Base-by-base conservation (phyloP, 2,888 invertebrate genomes). In the Parnassius mnemosyne region DNA sequence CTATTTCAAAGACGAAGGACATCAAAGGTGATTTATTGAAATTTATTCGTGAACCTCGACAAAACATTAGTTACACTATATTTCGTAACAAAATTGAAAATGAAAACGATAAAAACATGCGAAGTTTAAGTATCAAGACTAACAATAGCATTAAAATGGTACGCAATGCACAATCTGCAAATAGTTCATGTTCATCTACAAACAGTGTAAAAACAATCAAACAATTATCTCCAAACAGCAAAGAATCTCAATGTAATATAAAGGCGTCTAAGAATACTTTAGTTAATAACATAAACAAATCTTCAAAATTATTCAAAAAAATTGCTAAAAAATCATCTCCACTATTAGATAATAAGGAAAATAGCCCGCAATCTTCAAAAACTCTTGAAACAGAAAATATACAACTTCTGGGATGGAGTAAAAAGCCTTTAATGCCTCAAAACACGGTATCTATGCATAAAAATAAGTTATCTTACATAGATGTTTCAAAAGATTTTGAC, bases 131-230 rank as follows among this genome's bases (percentile, higher is more conserved):
- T 25, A 20, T 20, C n/a, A 69, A 69, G 61, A 66, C 66, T 57
- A 70, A 67, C n/a, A 72, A 70, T 66, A 46, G 84, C 78, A 63
- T 75, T 42, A 59, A 63, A 55, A 51, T 9, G n/a, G 25, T 25
- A 46, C 46, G 55, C 12, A 63, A 63, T 11, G n/a, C 81, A 44
- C 69, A 70, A 47, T 85, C 88, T 11, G 74, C 77, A 60, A 81
- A 79, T 65, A 86, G 88, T 69, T 87, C 88, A 16, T 76, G 85
- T 69, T 89, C 89, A 9, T 84, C 87, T 12, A 81, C 79, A 25
- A 86, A 81, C 62, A 89, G 87, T 68, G 68, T 85, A 69, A 78
- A 81, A 16, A 88, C 88, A 41, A 84, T 89, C n/a, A 79, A 76
- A 67, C 75, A 76, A 46, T 74, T 71, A 44, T 69, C 77, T 9